Conservation (phyloP, 2,113 vertebrate species). For the Sceloporus tristichus region DNA sequence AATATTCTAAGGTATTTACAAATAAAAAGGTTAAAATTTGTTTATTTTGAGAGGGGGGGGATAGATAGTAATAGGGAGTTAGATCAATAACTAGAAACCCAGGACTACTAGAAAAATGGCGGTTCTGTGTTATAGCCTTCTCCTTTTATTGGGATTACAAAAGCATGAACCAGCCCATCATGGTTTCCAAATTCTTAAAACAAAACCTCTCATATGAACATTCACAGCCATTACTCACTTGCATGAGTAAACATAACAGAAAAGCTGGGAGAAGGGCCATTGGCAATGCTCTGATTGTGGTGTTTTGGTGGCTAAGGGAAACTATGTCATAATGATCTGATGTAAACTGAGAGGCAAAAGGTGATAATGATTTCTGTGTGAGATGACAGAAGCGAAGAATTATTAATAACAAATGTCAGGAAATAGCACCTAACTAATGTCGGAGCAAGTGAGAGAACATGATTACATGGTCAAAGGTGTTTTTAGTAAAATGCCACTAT, state of each 20-base stretch:
- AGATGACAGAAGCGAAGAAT: too few species aligned
- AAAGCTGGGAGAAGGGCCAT: neutral
- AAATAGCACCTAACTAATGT: too few species aligned
- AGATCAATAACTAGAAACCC: neutral
- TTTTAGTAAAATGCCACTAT: too few species aligned
- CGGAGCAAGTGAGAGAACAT: too few species aligned
- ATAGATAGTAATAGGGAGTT: too few species aligned
- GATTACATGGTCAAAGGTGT: too few species aligned
- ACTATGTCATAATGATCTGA: neutral
- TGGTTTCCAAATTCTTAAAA: neutral
- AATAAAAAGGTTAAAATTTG: neutral
- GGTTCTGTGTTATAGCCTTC: too few species aligned
- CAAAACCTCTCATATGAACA: neutral
- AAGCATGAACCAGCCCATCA: neutral
- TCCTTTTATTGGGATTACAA: neutral
- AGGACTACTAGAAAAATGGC: neutral
- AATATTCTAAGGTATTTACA: neutral
- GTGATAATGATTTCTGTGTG: too few species aligned
- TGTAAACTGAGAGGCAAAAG: too few species aligned
- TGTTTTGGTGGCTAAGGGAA: neutral
- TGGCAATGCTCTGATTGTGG: fast-evolving
- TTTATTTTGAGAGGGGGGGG: too few species aligned
- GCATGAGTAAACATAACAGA: neutral
- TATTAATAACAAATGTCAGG: too few species aligned
- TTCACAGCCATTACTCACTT: too few species aligned